Evolutionary conservation across 2,888 invertebrate species (phyloP), one percentile per base, ranked within the genome.

Genomic region (Ephialtes manifestator): DNA sequence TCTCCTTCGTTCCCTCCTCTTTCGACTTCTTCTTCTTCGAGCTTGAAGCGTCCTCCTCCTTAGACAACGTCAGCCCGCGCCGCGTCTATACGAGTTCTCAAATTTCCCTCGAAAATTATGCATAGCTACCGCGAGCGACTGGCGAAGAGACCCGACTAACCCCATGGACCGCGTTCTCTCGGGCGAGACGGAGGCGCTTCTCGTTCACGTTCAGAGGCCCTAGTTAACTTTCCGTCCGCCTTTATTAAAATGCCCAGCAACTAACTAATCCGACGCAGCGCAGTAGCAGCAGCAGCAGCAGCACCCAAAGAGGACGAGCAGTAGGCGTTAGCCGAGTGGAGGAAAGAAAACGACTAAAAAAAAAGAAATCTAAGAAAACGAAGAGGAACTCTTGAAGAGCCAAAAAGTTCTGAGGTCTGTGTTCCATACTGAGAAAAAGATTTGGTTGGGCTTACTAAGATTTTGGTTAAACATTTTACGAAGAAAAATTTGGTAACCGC

Each of bases 211-310:
- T 76, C 72, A 43, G 10, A 46, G 75, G 63, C 79, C 85, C 80
- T 83, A 87, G 87, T 88, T 87, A 80, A 85, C 83, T 85, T 86
- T 86, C 78, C 80, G 84, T 85, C 83, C 81, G 87, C 87, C 89
- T 88, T 89, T 88, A 89, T 89, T 89, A 87, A 89, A 89, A 85
- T 83, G 86, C 81, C 86, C 87, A 84, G 84, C 86, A 84, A 87
- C 88, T 87, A 88, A 89, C 88, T 87, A 89, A 87, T 85, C 87
- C 84, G 78, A 58, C 53, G 81, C 78, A 35, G 72, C 81, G 74
- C 77, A 63, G 53, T 65, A 65, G 65, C 51, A 31, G 48, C 67
- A 68, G 39, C 65, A 76, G 65, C 48, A 60, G 67, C 63, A 74
- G 55, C 60, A 24, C 24, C 24, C 51, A 70, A 72, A 83, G 63